Evolutionary conservation across 2,113 vertebrate genomes (phyloP).

Genomic region (Crocuta crocuta): DNA sequence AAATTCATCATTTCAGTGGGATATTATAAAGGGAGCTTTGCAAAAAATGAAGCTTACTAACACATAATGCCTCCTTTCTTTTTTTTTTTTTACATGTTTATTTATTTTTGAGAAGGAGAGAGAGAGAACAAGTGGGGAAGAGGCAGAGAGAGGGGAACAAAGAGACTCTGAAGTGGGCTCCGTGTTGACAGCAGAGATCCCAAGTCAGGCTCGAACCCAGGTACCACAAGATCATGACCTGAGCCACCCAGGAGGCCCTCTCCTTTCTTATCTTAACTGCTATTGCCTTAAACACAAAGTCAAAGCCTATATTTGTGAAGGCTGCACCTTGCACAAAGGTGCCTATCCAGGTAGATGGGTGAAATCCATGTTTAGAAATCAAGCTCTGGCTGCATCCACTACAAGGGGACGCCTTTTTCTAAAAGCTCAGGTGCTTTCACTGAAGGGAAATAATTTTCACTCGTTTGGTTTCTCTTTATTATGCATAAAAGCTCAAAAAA

Average conservation of each 20-base stretch:
- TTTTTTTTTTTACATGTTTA: too few relatives aligned
- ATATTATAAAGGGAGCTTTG: not conserved
- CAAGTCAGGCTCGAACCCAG: too few relatives aligned
- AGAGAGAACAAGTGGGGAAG: too few relatives aligned
- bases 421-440: not conserved
- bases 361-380: not conserved
- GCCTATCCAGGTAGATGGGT: not conserved
- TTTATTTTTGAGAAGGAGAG: too few relatives aligned
- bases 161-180: too few relatives aligned
- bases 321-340: not conserved
- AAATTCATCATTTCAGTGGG: slow-evolving; percentile 7
- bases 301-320: not conserved
- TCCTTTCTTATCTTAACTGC: not conserved
- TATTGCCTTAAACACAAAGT: not conserved
- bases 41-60: not conserved
- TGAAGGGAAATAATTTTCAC: not conserved
- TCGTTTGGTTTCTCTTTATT: slow-evolving; percentile 15
- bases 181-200: too few relatives aligned
- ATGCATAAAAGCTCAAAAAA: not conserved
- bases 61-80: not conserved
- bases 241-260: too few relatives aligned
- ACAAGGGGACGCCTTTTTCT: not conserved
- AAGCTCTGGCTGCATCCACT: not conserved
- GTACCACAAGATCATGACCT: too few relatives aligned
- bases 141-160: too few relatives aligned